These are phyloP conservation scores for Lithobates pipiens DNA, from an alignment of 2,797 vertebrate genomes.

Conservation along the genomic window DNA sequence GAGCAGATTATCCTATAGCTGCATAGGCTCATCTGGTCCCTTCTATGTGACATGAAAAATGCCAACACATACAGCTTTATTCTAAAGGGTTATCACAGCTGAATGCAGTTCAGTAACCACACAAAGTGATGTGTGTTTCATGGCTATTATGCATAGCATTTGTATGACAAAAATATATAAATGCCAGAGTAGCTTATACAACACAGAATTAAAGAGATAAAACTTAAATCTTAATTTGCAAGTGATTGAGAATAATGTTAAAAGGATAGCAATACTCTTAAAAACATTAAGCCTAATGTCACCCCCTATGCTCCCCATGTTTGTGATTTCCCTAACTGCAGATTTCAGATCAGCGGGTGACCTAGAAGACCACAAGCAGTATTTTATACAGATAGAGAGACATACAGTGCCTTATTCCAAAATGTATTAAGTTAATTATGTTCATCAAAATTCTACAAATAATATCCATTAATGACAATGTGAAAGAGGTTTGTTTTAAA, in stretches of 20 bases:
- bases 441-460: no score
- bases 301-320: background rate
- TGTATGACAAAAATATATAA: background rate
- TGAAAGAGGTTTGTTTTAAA: no score
- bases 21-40: slow-evolving; percentile 33
- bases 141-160: background rate
- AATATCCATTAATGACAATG: no score
- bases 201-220: no score
- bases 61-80: slow-evolving; percentile 37
- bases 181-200: no score
- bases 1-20: slow-evolving; percentile 41
- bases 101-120: slow-evolving; percentile 30
- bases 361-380: background rate
- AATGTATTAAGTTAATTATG: no score
- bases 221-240: no score
- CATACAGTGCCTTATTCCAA: no score
- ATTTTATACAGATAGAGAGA: background rate
- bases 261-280: background rate
- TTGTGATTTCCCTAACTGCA: background rate
- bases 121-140: background rate
- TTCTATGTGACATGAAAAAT: slow-evolving; percentile 25
- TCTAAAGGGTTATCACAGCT: slow-evolving; percentile 32
- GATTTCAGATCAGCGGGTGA: background rate
- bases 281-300: background rate
- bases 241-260: background rate